Evolutionary conservation across 2,113 vertebrate species (phyloP).

Genomic region (Pandion haliaetus): DNA sequence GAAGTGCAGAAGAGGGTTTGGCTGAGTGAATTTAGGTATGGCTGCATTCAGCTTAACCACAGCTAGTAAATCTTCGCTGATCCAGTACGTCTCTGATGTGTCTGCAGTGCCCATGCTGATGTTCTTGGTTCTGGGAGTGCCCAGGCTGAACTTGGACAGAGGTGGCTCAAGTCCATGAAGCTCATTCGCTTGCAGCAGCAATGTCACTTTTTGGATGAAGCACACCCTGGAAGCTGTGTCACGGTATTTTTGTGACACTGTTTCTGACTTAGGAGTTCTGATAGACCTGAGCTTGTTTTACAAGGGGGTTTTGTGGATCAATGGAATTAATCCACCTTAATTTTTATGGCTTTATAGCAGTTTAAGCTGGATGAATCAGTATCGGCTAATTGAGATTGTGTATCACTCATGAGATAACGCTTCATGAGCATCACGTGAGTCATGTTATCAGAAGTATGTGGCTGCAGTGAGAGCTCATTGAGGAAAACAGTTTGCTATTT

Average conservation of each 20-base stretch:
- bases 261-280: not conserved
- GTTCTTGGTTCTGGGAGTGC: not conserved
- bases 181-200: not conserved
- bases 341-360: not conserved
- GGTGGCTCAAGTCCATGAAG: not conserved
- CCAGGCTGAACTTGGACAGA: not conserved
- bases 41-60: not conserved
- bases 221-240: not conserved
- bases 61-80: not conserved
- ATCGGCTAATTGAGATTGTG: not conserved
- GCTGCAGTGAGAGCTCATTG: not conserved
- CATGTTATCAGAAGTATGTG: not conserved
- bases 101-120: not conserved
- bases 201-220: not conserved
- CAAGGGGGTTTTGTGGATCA: not conserved
- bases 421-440: not conserved
- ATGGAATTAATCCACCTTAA: not conserved
- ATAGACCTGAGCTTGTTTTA: not conserved
- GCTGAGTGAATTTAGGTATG: not conserved
- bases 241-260: not conserved
- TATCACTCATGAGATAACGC: not conserved
- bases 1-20: not conserved
- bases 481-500: not conserved
- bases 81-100: not conserved
- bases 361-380: not conserved